Percentiles rank a stretch among this genome's conserved stretches.
phyloP scores from a whole-genome alignment of 2,797 vertebrate genomes.

The Coreius guichenoti region DNA sequence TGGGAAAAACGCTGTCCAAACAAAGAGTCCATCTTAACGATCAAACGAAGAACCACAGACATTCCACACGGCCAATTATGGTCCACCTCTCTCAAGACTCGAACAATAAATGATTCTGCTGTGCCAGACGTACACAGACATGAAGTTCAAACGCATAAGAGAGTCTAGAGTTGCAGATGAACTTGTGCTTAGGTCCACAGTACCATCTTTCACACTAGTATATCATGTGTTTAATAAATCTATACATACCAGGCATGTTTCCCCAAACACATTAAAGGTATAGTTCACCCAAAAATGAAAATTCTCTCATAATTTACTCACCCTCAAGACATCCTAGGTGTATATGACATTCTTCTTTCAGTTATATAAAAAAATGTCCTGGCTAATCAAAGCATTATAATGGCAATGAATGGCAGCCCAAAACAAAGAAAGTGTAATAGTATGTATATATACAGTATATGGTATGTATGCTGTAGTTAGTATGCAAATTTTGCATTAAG shows the following conservation, averaged over 20 bases:
- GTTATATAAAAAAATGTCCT: too few relatives aligned
- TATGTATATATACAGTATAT: too few relatives aligned
- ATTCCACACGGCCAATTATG: conserved; percentile 45
- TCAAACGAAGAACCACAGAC: conserved; percentile 53
- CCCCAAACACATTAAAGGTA: not conserved
- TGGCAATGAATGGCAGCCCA: too few relatives aligned
- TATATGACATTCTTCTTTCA: too few relatives aligned
- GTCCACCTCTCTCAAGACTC: conserved; percentile 17
- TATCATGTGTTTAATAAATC: conserved; percentile 11
- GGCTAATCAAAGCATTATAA: too few relatives aligned
- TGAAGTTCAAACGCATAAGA: conserved; percentile 6
- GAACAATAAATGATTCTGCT: conserved; percentile 15
- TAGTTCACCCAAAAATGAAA: too few relatives aligned
- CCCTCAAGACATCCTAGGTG: too few relatives aligned
- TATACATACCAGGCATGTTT: not conserved
- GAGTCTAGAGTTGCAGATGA: conserved; percentile 20
- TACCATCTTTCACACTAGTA: conserved; percentile 3
- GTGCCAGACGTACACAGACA: conserved; percentile 4
- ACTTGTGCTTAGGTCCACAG: not conserved
- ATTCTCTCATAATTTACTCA: too few relatives aligned
- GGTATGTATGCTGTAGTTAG: not conserved
- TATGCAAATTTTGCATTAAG: not conserved
- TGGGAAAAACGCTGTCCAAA: conserved; percentile 42
- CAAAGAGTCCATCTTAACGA: conserved; percentile 37
- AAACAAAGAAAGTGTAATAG: too few relatives aligned